Evolutionary conservation across 2,888 invertebrate genomes (phyloP).

Genomic region (Acanthopleura granulata): DNA sequence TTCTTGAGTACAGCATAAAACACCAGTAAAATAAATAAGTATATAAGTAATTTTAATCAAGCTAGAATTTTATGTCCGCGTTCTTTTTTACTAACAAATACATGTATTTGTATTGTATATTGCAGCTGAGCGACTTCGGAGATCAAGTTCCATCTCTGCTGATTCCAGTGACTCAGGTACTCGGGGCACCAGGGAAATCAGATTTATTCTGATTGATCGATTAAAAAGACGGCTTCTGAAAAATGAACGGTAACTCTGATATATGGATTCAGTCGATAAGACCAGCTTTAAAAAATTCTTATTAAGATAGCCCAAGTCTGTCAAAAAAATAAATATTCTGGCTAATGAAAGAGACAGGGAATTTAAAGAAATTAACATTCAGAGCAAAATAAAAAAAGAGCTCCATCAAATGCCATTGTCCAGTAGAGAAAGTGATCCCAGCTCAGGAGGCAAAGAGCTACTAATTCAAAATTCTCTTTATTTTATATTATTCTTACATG

Average conservation of each 20-base stretch:
- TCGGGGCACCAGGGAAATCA: constrained; percentile 37
- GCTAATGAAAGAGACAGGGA: too few relatives aligned
- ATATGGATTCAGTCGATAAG: background rate
- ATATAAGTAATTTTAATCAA: too few relatives aligned
- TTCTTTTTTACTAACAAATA: too few relatives aligned
- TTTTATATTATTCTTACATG: background rate
- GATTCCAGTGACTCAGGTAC: constrained; percentile 44
- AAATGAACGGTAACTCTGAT: constrained; percentile 40
- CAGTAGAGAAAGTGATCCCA: too few relatives aligned
- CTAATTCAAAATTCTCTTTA: too few relatives aligned
- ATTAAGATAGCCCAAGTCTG: background rate
- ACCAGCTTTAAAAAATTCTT: background rate
- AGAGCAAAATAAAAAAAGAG: too few relatives aligned
- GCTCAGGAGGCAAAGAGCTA: too few relatives aligned
- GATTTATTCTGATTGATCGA: constrained; percentile 41
- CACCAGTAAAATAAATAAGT: too few relatives aligned
- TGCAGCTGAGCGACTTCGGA: constrained; percentile 22
- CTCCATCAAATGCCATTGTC: background rate
- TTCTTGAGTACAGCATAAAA: too few relatives aligned
- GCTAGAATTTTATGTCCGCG: too few relatives aligned
- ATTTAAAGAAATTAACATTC: too few relatives aligned
- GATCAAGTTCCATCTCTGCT: constrained; percentile 49
- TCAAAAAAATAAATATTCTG: too few relatives aligned
- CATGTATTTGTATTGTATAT: background rate
- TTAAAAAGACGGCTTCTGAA: constrained; percentile 25